Base-by-base conservation (phyloP, 2,888 invertebrate species). In the Dasypolia templi region DNA sequence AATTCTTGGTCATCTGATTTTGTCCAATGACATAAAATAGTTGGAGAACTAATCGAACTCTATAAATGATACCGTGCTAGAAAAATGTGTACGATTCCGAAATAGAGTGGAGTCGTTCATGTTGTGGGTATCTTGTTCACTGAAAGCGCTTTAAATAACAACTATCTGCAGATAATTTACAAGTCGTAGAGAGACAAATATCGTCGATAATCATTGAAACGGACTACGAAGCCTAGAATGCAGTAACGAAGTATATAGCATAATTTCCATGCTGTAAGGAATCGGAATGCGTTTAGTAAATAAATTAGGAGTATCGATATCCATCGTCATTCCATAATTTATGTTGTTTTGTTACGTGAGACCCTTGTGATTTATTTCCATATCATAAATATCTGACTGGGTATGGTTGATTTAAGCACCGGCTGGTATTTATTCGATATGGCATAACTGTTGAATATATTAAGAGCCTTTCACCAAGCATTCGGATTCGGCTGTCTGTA, bases 231-330 rank as follows among this genome's bases (percentile, higher is more conserved):
- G 65, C 51, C 19, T 67, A 66, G 69, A 75, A 62, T 58, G 64
- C 63, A 79, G 69, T 67, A 65, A 59, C 56, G 51, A 77, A 79
- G 71, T 79, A 72, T 78, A 79, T 81, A 51, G 63, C 66, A 79
- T 77, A 61, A 84, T 77, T 77, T 76, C 69, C 62, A 78, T 76
- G 66, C 62, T 51, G 58, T 66, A 77, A n/a, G 65, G 67, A 81
- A 75, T 73, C 22, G 77, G 81, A 81, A 83, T 83, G 77, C 76
- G 63, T 82, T 80, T 78, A 72, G 72, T 80, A 66, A 82, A 84
- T 82, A 77, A 77, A 75, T 82, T 74, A 78, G 72, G 62, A 72
- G 68, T 66, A 81, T 72, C 63, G 81, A 84, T 78, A 84, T 81
- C 65, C 66, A 81, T 81, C 74, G 81, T 76, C 69, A 51, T 67